Base-by-base conservation (phyloP, 2,113 vertebrate species). In the Ivindomyrus marchei region DNA sequence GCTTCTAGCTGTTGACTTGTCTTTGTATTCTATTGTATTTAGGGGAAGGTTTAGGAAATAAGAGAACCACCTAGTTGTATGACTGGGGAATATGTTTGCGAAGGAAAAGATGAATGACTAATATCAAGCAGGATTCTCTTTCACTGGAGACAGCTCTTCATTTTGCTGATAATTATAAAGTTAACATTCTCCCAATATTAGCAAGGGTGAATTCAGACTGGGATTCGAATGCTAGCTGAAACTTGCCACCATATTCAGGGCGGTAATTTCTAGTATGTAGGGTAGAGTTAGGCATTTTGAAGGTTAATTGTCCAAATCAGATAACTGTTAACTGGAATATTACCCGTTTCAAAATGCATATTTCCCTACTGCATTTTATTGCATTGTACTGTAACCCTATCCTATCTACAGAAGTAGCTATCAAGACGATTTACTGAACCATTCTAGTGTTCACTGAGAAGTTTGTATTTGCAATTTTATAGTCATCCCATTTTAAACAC, bases 291-390 rank as follows among this genome's bases (percentile, higher is more conserved):
- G 15, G 58, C 1, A 56, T 47, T 91, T 46, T 91, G 90, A 92
- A 90, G 91, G 90, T 90, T 93, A 91, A 90, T 90, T 90, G 88
- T 86, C 49, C 85, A 66, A 87, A 84, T 89, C 56, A 50, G 56
- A 90, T 89, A 52, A n/a, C n/a, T n/a, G 88, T 89, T 89, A 89
- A 85, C 89, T 89, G 89, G 80, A 80, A 90, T 46, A 70, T 70
- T 90, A 87, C 58, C 45, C 45, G 9, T 87, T 90, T 90, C 56
- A 62, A 31, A 62, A 53, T 53, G 84, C 56, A 66, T 88, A 87
- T 91, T 92, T 91, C 50, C 58, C 56, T 89, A 83, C 70, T 89
- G 49, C n/a, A 17, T 88, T 46, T 85, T 89, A 53, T 87, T 88
- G 62, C 85, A 85, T 42, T 91, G 89, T 85, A 85, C 62, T 39